Evolutionary conservation across 2,113 vertebrate species (phyloP).

Genomic region (Dasypus novemcinctus): DNA sequence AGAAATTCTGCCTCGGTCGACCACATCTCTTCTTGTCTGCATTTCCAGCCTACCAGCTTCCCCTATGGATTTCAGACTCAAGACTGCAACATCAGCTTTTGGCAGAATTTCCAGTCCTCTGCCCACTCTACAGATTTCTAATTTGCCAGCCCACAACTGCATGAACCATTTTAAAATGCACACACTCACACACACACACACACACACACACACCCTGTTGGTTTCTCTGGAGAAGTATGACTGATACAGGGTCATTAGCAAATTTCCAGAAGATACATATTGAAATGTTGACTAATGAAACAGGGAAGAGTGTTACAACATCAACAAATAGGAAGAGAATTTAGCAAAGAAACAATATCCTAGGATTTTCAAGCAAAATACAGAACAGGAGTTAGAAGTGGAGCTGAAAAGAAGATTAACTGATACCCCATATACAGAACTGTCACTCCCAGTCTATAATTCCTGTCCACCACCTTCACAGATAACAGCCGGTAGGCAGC

Average conservation of each 20-base stretch:
- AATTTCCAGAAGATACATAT: not conserved
- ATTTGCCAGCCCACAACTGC: no score
- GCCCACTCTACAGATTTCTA: no score
- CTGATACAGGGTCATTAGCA: not conserved
- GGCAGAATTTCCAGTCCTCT: no score
- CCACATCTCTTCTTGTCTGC: no score
- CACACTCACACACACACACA: no score
- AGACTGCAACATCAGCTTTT: no score
- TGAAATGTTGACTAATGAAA: not conserved
- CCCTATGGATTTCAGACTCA: no score
- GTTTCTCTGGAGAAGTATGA: no score
- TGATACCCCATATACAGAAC: not conserved
- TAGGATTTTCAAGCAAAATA: not conserved
- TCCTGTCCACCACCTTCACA: not conserved
- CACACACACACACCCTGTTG: no score
- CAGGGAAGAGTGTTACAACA: not conserved
- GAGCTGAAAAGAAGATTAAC: not conserved
- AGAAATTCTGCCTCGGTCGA: no score
- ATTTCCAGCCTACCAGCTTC: no score
- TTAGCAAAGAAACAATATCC: not conserved
- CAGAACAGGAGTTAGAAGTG: not conserved
- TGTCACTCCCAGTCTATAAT: not conserved
- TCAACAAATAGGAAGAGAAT: not conserved
- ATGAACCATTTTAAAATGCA: no score
- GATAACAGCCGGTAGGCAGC: not conserved